phyloP scores from a whole-genome alignment of 2,888 invertebrate species.

The Dioctria rufipes region DNA sequence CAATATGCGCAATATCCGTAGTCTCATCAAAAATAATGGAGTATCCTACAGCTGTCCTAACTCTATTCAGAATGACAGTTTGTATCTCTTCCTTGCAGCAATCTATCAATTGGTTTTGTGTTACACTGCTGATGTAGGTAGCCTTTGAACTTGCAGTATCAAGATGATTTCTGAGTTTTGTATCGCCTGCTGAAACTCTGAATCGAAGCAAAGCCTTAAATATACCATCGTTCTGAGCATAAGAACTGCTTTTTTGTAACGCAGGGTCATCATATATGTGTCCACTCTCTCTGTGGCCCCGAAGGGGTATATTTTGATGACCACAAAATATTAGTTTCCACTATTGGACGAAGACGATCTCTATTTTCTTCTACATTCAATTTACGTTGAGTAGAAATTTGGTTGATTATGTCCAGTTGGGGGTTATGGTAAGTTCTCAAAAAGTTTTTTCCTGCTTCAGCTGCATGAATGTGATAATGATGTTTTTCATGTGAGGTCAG shows the following conservation, averaged over 20 bases:
- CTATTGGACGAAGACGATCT: background rate
- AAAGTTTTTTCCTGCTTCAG: constrained; percentile 10
- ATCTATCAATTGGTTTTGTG: background rate
- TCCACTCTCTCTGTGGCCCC: background rate
- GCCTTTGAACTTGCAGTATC: background rate
- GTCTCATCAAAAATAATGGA: background rate
- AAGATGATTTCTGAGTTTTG: too few relatives aligned
- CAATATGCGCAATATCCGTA: background rate
- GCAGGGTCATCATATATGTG: background rate
- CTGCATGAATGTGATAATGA: background rate
- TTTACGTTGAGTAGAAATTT: background rate
- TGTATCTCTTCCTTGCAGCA: background rate
- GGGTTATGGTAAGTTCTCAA: background rate
- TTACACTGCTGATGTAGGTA: background rate
- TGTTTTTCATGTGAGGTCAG: background rate
- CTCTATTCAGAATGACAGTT: background rate
- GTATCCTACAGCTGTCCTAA: background rate
- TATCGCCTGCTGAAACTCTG: too few relatives aligned
- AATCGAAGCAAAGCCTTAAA: too few relatives aligned
- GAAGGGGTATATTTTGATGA: background rate
- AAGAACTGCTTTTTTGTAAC: background rate
- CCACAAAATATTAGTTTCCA: background rate
- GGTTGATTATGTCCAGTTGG: background rate
- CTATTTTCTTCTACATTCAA: background rate
- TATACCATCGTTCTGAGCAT: background rate